phyloP scores from a whole-genome alignment of 2,113 vertebrate genomes.

The Corythornis madagascariensis region DNA sequence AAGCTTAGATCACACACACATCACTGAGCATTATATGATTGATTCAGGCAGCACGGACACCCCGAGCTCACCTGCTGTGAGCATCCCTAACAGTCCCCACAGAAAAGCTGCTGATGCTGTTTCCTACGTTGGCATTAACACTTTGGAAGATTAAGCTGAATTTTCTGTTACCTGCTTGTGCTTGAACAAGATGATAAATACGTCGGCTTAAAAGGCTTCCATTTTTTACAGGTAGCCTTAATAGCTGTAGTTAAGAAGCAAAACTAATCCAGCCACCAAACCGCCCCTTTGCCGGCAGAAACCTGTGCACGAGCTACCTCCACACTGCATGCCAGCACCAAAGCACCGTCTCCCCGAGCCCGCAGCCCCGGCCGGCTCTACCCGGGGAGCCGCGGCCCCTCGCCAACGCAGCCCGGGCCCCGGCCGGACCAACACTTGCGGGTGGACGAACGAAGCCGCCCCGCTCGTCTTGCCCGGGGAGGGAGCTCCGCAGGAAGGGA shows the following conservation, averaged over 20 bases:
- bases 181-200: not conserved
- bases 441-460: not conserved
- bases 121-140: fast-evolving
- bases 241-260: fast-evolving
- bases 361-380: not conserved
- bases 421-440: not conserved
- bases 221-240: too few species aligned
- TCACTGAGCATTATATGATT: fast-evolving
- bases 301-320: fast-evolving
- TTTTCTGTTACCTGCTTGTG: not conserved
- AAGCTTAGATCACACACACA: not conserved
- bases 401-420: not conserved
- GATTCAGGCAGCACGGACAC: too few species aligned
- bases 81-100: too few species aligned
- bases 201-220: fast-evolving
- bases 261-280: not conserved
- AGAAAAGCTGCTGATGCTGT: not conserved
- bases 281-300: not conserved
- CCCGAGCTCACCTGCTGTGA: not conserved
- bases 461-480: not conserved
- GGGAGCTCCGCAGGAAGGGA: not conserved
- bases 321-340: fast-evolving
- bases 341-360: too few species aligned
- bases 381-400: not conserved
- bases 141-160: not conserved